Evolutionary conservation across 2,888 invertebrate genomes (phyloP).

Genomic region (Sesia apiformis): DNA sequence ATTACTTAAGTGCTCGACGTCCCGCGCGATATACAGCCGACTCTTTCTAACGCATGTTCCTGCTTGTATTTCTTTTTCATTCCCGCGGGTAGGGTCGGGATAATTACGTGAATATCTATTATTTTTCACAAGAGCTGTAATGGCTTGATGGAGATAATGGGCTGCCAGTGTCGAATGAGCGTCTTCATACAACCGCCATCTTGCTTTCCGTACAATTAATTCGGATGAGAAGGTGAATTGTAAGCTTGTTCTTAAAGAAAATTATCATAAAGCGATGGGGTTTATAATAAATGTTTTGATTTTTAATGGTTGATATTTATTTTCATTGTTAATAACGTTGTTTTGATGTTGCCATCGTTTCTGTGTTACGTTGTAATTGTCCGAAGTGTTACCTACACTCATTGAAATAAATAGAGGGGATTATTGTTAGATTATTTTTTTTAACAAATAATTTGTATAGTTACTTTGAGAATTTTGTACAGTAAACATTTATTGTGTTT

Average conservation of each 20-base stretch:
- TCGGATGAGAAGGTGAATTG: constrained; percentile 35
- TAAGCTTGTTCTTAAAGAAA: not conserved
- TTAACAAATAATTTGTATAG: too few species aligned
- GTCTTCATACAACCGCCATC: constrained; percentile 36
- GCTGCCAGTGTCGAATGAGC: constrained; percentile 38
- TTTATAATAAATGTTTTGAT: too few species aligned
- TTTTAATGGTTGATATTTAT: too few species aligned
- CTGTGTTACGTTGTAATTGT: too few species aligned
- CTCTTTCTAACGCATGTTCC: constrained; percentile 30
- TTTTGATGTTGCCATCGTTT: too few species aligned
- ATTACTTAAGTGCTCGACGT: constrained; percentile 67
- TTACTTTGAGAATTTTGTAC: too few species aligned
- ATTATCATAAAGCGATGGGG: too few species aligned
- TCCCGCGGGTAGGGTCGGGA: constrained; percentile 38
- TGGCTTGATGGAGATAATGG: constrained; percentile 57
- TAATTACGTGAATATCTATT: constrained; percentile 70
- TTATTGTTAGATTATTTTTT: too few species aligned
- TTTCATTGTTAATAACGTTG: too few species aligned
- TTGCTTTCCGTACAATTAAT: constrained; percentile 50
- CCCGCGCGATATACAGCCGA: constrained; percentile 31
- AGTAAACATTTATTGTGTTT: too few species aligned
- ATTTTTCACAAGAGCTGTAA: constrained; percentile 65
- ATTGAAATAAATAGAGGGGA: too few species aligned
- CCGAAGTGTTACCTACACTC: too few species aligned
- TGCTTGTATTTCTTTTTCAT: constrained; percentile 16